A percentile compares a stretch with the other conserved stretches of the same genome.
Conservation (phyloP, 37 sponge, comb jelly and placozoan species). For the Petrosia ficiformis region DNA sequence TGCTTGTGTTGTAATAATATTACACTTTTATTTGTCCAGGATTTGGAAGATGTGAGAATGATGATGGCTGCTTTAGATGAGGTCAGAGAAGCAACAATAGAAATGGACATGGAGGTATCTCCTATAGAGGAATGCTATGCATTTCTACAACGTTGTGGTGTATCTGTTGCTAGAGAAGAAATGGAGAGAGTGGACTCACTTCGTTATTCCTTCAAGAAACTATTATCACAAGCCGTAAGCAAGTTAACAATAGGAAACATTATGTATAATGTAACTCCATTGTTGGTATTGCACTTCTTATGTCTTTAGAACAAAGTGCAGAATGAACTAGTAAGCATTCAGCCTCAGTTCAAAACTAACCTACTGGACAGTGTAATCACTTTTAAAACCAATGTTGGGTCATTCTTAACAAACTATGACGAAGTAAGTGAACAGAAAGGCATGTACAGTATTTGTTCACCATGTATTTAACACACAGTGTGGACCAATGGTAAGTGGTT, state of each 20-base stretch:
- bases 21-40: constrained; percentile 21
- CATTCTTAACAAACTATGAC: constrained; percentile 50
- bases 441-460: neutral
- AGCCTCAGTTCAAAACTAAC: constrained; percentile 76
- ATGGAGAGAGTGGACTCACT: constrained; percentile 94
- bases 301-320: constrained; percentile 56
- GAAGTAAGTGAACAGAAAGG: constrained; percentile 11
- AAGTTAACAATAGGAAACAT: neutral
- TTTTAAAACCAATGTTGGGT: constrained; percentile 52
- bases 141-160: constrained; percentile 75
- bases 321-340: constrained; percentile 67
- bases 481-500: constrained; percentile 93
- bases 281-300: neutral
- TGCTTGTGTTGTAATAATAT: neutral
- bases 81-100: constrained; percentile 79
- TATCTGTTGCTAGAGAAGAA: constrained; percentile 81
- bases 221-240: constrained; percentile 66
- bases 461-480: constrained; percentile 9
- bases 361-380: constrained; percentile 65
- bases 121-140: constrained; percentile 94
- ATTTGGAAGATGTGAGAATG: constrained; percentile 90
- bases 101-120: constrained; percentile 82
- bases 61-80: constrained; percentile 83
- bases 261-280: neutral
- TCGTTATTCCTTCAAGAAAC: constrained; percentile 83